Evolutionary conservation across 2,797 vertebrate genomes (phyloP).

Genomic region (Enteromius unitaeniatus): DNA sequence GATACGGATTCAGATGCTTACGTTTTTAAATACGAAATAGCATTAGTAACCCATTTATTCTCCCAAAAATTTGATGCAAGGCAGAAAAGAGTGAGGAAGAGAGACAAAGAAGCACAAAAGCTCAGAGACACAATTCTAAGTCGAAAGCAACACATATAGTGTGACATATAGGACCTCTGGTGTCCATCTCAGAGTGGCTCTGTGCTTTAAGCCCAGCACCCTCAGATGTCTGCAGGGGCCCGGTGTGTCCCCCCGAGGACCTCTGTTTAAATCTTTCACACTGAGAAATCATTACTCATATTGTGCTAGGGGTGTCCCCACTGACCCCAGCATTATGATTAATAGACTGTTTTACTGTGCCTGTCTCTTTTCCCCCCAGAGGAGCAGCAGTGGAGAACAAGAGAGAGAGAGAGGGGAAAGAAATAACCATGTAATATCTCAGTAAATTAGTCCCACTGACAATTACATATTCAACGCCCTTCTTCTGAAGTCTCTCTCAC

Average conservation of each 20-base stretch:
- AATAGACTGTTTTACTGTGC: constrained; percentile 40
- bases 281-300: constrained; percentile 51
- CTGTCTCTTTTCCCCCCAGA: background rate
- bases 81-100: background rate
- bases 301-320: constrained; percentile 21
- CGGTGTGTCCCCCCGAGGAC: background rate
- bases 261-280: constrained; percentile 35
- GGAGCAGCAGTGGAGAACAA: background rate
- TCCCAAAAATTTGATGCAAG: background rate
- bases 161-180: background rate
- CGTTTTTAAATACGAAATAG: background rate
- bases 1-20: background rate
- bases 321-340: constrained; percentile 17
- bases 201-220: background rate
- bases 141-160: background rate
- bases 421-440: constrained; percentile 26
- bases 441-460: constrained; percentile 25
- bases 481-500: constrained; percentile 4
- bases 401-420: constrained; percentile 16
- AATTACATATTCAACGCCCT: constrained; percentile 22
- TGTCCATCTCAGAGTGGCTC: background rate
- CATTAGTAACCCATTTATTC: background rate
- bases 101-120: background rate
- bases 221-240: constrained; percentile 7
- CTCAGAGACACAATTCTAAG: background rate